A percentile compares a stretch with the other conserved stretches of the same genome.
Conservation (phyloP, 2,113 vertebrate species). For the Burhinus bistriatus region DNA sequence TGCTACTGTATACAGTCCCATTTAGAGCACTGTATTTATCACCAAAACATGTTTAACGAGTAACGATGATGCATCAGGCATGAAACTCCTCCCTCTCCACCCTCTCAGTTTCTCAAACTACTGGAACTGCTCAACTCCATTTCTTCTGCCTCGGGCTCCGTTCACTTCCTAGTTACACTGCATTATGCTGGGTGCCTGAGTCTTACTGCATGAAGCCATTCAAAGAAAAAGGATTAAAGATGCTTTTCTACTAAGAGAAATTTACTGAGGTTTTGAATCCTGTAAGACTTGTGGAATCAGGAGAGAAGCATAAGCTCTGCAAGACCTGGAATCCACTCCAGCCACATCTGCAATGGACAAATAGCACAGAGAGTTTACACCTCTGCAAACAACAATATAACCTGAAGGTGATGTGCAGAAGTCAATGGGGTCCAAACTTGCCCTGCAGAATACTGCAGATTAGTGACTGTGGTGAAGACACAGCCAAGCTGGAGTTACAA, state of each 20-base stretch:
- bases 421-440: not conserved
- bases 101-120: not conserved
- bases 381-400: not conserved
- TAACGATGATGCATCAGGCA: not conserved
- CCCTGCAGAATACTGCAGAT: not conserved
- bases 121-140: not conserved
- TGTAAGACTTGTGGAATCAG: not conserved
- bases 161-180: not conserved
- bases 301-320: not conserved
- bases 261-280: not conserved
- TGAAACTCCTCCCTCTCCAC: not conserved
- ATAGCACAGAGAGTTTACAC: not conserved
- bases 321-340: not conserved
- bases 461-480: not conserved
- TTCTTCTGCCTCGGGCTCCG: not conserved
- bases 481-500: not conserved
- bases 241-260: not conserved
- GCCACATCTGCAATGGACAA: not conserved
- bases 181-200: not conserved
- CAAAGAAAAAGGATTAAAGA: not conserved
- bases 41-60: not conserved
- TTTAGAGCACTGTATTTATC: not conserved
- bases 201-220: not conserved
- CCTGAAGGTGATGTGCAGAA: rapidly evolving
- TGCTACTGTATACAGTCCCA: not conserved